Conservation (phyloP, 2,113 vertebrate species). For the Sturnira hondurensis region DNA sequence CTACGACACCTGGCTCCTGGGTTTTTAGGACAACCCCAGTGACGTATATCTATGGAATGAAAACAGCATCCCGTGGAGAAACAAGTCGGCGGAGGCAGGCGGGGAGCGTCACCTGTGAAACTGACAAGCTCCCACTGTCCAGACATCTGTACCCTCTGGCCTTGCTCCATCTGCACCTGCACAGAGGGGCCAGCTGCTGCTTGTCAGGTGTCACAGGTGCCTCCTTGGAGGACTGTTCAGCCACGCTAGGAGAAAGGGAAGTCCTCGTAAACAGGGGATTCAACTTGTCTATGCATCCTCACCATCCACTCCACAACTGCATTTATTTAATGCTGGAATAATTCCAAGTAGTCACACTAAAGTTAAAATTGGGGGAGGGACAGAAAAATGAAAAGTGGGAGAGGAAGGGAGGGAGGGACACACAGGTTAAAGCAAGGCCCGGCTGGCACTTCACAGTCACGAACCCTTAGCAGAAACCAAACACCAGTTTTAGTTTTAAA, state of each 20-base stretch:
- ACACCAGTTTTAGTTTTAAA: not conserved
- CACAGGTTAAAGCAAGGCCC: not conserved
- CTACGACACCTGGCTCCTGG: not conserved
- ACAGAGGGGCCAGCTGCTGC: not conserved
- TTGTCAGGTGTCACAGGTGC: not conserved
- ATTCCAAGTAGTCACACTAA: not conserved
- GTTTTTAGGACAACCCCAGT: not conserved
- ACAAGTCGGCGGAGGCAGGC: not conserved
- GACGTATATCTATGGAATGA: not conserved
- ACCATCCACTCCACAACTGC: not conserved
- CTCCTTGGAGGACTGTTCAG: not conserved
- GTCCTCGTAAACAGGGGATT: not conserved
- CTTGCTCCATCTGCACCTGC: not conserved
- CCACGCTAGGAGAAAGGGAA: not conserved
- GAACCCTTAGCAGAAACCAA: not conserved
- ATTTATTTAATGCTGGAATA: not conserved
- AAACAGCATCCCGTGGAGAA: conserved; percentile 12
- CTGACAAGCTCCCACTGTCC: not conserved
- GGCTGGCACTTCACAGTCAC: not conserved
- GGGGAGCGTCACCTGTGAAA: not conserved
- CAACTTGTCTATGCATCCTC: not conserved
- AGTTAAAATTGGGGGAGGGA: not conserved
- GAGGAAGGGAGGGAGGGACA: not conserved
- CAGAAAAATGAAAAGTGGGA: not conserved
- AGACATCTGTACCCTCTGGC: not conserved